Evolutionary conservation across 2,113 vertebrate species (phyloP).

Genomic region (Orthonyx spaldingii): DNA sequence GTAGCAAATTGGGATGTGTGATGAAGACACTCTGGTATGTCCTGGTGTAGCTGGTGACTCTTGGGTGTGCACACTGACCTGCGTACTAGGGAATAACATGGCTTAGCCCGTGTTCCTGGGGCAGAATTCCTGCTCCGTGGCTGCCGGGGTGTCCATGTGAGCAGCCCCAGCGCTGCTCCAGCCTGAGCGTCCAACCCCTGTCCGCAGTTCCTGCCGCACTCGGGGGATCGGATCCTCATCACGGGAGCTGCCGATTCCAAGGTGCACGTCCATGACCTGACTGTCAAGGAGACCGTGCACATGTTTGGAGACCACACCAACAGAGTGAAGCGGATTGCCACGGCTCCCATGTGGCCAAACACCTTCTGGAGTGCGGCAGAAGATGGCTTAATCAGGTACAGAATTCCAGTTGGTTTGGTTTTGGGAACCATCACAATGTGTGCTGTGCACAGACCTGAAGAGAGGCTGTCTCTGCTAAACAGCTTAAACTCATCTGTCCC

Average conservation of each 20-base stretch:
- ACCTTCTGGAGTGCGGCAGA: slow-evolving; percentile 99
- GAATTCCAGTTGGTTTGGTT: background rate
- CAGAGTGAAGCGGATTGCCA: slow-evolving; percentile 94
- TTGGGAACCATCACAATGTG: background rate
- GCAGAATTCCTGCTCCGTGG: background rate
- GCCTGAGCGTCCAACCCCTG: background rate
- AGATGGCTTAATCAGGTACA: slow-evolving; percentile 91
- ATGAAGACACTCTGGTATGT: background rate
- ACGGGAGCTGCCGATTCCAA: slow-evolving; percentile 96
- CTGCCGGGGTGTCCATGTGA: background rate
- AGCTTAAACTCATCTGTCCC: background rate
- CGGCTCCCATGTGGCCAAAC: slow-evolving; percentile 97
- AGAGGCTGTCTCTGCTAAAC: background rate
- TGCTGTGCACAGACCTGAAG: background rate
- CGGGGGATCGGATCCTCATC: slow-evolving; percentile 92
- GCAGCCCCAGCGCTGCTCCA: background rate
- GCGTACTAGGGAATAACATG: accelerated
- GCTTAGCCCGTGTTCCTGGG: background rate
- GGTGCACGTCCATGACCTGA: slow-evolving; percentile 95
- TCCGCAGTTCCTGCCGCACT: slow-evolving; percentile 90
- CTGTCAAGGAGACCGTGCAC: slow-evolving; percentile 94
- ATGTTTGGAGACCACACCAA: slow-evolving; percentile 99
- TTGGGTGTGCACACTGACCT: background rate
- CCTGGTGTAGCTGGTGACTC: background rate
- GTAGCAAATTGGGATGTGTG: background rate